Percentiles rank a stretch among this genome's conserved stretches.
phyloP scores from a whole-genome alignment of 2,888 invertebrate genomes.

The Oligia strigilis region DNA sequence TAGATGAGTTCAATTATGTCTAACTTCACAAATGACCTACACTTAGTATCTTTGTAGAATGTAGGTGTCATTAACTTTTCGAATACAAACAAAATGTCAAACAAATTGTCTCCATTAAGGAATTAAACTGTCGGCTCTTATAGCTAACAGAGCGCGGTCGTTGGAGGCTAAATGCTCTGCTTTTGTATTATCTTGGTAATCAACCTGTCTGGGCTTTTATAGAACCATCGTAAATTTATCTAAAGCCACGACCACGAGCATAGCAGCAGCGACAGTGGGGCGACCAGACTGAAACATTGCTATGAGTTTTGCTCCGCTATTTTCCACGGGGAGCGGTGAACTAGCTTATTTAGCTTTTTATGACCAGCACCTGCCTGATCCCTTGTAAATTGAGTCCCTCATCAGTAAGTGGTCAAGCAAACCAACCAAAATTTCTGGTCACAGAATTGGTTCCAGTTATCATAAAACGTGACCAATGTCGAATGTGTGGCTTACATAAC shows the following conservation, averaged over 20 bases:
- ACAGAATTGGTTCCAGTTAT: not conserved
- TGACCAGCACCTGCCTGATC: not conserved
- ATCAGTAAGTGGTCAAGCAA: not conserved
- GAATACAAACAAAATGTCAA: slow-evolving; percentile 5
- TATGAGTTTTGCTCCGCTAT: not conserved
- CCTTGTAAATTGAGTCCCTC: not conserved
- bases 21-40: not conserved
- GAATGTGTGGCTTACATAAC: not conserved
- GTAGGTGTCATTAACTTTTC: not conserved
- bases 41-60: not conserved
- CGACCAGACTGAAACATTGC: not conserved
- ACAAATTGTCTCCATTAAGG: slow-evolving; percentile 6
- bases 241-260: too few relatives aligned
- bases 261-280: not conserved
- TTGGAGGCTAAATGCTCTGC: not conserved
- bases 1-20: too few relatives aligned
- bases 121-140: slow-evolving; percentile 3
- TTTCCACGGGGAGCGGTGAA: not conserved
- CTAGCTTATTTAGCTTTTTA: not conserved
- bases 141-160: slow-evolving; percentile 17
- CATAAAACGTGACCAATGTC: not conserved
- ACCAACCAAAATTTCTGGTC: not conserved
- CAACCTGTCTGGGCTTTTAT: slow-evolving; percentile 1
- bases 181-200: slow-evolving; percentile 13
- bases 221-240: slow-evolving; percentile 16